A percentile compares a stretch with the other conserved stretches of the same genome.
These are phyloP conservation scores for Gryllus longicercus DNA, from an alignment of 2,888 invertebrate genomes.

Conservation along the genomic window DNA sequence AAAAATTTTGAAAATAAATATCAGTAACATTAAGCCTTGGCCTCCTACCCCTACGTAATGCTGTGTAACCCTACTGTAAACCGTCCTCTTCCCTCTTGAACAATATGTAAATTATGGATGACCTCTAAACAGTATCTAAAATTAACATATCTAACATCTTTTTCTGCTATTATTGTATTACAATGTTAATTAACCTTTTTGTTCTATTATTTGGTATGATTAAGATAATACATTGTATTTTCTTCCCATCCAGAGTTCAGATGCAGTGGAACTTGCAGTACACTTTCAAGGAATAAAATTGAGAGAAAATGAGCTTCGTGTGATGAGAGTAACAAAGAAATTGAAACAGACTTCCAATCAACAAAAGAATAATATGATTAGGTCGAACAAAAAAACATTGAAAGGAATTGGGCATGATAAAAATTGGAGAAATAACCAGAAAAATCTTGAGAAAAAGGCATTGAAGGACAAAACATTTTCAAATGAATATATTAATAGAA, in stretches of 20 bases:
- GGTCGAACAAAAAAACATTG: too few relatives aligned
- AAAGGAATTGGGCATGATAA: too few relatives aligned
- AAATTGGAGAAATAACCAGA: too few relatives aligned
- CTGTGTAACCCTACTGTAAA: too few relatives aligned
- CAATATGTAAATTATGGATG: too few relatives aligned
- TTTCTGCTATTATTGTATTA: not conserved
- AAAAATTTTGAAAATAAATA: too few relatives aligned
- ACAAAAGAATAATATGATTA: not conserved
- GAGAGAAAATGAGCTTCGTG: conserved; percentile 19
- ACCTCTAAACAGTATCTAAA: not conserved
- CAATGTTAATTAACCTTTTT: not conserved
- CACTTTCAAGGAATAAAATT: conserved; percentile 21
- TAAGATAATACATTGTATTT: not conserved
- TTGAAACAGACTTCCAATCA: not conserved
- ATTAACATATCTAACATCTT: not conserved
- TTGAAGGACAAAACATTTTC: too few relatives aligned
- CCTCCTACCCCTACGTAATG: too few relatives aligned
- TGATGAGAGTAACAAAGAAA: conserved; percentile 18
- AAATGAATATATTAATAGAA: too few relatives aligned
- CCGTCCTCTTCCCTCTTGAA: too few relatives aligned
- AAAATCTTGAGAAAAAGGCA: too few relatives aligned
- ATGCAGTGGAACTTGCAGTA: conserved; percentile 64
- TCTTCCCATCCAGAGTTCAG: conserved; percentile 47
- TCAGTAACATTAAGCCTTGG: too few relatives aligned
- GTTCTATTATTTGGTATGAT: not conserved